phyloP scores from a whole-genome alignment of 2,797 vertebrate genomes.

The Enteromius argenteus region DNA sequence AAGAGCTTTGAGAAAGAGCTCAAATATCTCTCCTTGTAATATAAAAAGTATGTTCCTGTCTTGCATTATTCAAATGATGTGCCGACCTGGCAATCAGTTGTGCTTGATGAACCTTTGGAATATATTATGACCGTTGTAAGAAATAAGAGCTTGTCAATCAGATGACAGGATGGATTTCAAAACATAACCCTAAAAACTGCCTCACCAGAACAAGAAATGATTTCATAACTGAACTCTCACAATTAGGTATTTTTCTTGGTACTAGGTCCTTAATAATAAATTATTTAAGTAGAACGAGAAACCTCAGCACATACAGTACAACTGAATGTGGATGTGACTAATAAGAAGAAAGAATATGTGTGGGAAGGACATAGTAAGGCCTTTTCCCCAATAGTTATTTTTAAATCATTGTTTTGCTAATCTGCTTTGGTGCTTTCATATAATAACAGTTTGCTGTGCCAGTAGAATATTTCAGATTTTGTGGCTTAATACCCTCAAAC shows the following conservation, averaged over 20 bases:
- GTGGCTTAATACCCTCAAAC: slow-evolving; percentile 14
- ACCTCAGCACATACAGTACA: neutral
- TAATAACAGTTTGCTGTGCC: neutral
- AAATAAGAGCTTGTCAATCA: slow-evolving; percentile 29
- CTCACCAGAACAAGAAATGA: slow-evolving; percentile 4
- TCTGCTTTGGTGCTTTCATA: slow-evolving; percentile 16
- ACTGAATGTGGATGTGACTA: neutral
- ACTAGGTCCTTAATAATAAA: neutral
- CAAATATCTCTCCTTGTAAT: slow-evolving; percentile 10
- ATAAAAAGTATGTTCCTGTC: slow-evolving; percentile 9
- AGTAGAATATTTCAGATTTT: neutral
- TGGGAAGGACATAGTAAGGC: neutral
- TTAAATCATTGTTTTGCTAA: slow-evolving; percentile 2
- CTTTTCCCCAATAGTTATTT: slow-evolving; percentile 1
- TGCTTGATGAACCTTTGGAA: slow-evolving; percentile 32
- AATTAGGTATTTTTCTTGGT: neutral
- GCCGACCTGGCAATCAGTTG: slow-evolving; percentile 12
- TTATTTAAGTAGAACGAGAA: neutral
- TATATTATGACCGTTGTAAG: slow-evolving; percentile 45
- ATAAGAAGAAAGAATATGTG: neutral
- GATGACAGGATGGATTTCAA: slow-evolving; percentile 36
- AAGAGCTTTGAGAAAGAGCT: slow-evolving; percentile 22
- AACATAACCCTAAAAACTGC: neutral
- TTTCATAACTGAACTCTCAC: neutral
- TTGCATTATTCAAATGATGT: slow-evolving; percentile 35